Evolutionary conservation across 2,113 vertebrate genomes (phyloP), one percentile per base, ranked within the genome.

Genomic region (Cyprinodon variegatus): DNA sequence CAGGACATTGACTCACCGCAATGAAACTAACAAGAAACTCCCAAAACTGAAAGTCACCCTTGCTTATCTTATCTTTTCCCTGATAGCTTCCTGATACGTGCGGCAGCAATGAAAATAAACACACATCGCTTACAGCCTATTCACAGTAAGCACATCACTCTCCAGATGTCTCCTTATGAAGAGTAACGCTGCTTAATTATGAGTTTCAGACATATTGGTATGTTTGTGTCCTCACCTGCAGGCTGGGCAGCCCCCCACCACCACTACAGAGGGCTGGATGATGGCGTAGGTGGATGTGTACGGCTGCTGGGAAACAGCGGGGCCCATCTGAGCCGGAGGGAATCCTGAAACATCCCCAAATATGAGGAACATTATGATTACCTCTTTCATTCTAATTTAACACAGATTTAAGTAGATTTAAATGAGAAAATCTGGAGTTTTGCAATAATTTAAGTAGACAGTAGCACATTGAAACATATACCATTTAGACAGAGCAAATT

Each of bases 181-280:
- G 39, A 22, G n/a, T 38, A 4, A 41, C 41, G 1, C 9, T 41
- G 4, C 17, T 20, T 57, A 9, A 20, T n/a, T 57, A 3, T 9
- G 50, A 9, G 50, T 57, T 57, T 57, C 50, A 57, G 50, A 53
- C 17, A 57, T 20, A 20, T 20, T n/a, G 6, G 3, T 1, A 3
- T 38, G 22, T 76, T 15, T 65, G 62, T 36, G 15, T 59, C 0
- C 87, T 93, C 93, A 99, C 98, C 98, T 97, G 96, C 98, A 99
- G 65, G 97, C 96, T 0, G 98, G 98, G 75, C 98, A 99, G 88
- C 97, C 97, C 72, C 98, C 97, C 36, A 99, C 97, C 61, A 99
- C 98, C 46, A 99, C 97, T n/a, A 99, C 98, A 36, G 97, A 98
- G 45, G 96, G 96, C 2, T 97, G 96, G 67, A 97, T 94, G 84